Evolutionary conservation across 2,113 vertebrate species (phyloP), one percentile per base, ranked within the genome.

Genomic region (Callionymus lyra): DNA sequence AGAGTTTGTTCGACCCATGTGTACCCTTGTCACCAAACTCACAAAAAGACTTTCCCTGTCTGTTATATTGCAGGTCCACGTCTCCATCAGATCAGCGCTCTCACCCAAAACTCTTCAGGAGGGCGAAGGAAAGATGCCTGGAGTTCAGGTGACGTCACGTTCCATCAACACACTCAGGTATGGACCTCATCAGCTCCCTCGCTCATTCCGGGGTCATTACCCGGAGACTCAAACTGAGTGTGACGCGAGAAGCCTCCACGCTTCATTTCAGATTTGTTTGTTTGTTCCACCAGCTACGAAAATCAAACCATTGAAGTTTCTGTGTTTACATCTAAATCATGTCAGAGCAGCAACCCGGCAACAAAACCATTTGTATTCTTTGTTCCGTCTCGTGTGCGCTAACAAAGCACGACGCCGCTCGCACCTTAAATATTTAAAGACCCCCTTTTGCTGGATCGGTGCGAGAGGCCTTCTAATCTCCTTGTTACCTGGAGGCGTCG

Each of bases 91-190:
- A n/a, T n/a, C n/a, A n/a, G n/a, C n/a, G n/a, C n/a, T n/a, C n/a
- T n/a, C n/a, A n/a, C n/a, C n/a, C n/a, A n/a, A n/a, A n/a, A n/a
- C n/a, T n/a, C n/a, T n/a, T n/a, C n/a, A n/a, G n/a, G 21, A 27
- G 21, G 21, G 21, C 21, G 31, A 46, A 34, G 38, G 50, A 49
- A 52, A 47, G 32, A 35, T 39, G 38, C 66, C 15, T 21, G 42
- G 59, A 88, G 89, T 91, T 92, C 86, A 89, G 88, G 81, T 87
- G 80, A 86, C 89, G 91, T 92, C 91, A 88, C 84, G 90, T 90
- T 90, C 88, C 90, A 92, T 94, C 90, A 91, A 86, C 87, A 82
- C 86, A 85, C 80, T 89, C 86, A 85, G 88, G 88, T 92, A 85
- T 84, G 84, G 82, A 84, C 87, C 87, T 89, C 88, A 90, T 93